Base-by-base conservation (phyloP, 1,140 invertebrate genomes). In the Sarcophaga peregrina region DNA sequence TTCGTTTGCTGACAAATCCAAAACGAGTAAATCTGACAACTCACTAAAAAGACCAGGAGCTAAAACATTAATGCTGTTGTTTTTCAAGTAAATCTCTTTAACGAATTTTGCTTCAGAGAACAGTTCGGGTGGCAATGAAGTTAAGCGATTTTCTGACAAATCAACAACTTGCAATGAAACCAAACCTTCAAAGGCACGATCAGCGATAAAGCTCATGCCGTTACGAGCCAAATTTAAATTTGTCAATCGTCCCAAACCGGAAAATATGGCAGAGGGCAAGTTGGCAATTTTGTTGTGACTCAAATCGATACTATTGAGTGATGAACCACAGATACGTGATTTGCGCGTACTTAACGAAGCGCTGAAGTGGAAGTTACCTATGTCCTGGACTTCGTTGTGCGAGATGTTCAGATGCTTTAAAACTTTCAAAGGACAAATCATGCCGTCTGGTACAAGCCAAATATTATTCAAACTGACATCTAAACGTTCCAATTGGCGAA, bases 381-480 rank as follows among this genome's bases (percentile, higher is more conserved):
- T 93, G 86, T 96, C 95, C 84, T 95, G 92, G 85, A 97, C 92
- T 86, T 95, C 93, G 87, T 97, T 97, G 83, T 94, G 93, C 54
- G 96, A 96, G 84, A 97, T 92, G 91, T 97, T 97, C 8, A 97
- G 91, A 85, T 95, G 92, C 88, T 95, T 94, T 17, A 97, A 91
- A 84, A 94, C 95, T 81, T 94, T 93, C 50, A 98, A 90, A 0
- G 95, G 93, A 87, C 97, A 98, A 47, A 98, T 92, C 52, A 95
- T 93, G 81, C 94, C 96, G 84, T 96, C 94, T 11, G 96, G 96
- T 86, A 98, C 93, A 25, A 92, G 93, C 93, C 95, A 95, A 91
- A 98, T 96, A 91, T 97, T 97, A 90, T 97, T 98, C 87, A 96
- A 93, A 81, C 95, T 95, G 10, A 98, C 91, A 91, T 98, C 97